phyloP scores from a whole-genome alignment of 2,888 invertebrate genomes.

The Cactoblastis cactorum region DNA sequence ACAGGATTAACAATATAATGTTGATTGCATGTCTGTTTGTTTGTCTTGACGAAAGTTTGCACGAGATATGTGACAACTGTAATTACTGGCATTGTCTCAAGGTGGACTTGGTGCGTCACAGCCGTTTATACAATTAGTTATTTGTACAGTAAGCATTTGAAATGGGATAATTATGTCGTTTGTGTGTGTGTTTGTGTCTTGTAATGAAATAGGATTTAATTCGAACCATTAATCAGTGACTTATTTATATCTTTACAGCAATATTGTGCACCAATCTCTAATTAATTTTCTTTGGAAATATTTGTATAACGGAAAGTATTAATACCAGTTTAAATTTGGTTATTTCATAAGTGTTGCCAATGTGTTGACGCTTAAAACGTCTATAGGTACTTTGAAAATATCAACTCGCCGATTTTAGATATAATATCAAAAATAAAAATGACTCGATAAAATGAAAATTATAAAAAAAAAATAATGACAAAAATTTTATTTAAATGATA shows the following conservation, averaged over 20 bases:
- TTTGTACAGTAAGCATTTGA: neutral
- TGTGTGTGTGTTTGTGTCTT: neutral
- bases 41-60: conserved; percentile 20
- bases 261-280: neutral
- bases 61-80: conserved; percentile 23
- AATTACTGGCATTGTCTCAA: conserved; percentile 32
- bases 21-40: conserved; percentile 25
- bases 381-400: too few relatives aligned
- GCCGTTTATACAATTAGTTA: neutral
- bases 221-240: neutral
- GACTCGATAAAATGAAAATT: too few relatives aligned
- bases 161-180: conserved; percentile 4
- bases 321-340: too few relatives aligned
- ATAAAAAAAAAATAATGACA: too few relatives aligned
- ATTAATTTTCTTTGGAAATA: too few relatives aligned
- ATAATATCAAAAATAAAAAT: too few relatives aligned
- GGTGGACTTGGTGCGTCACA: conserved; percentile 10
- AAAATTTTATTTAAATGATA: too few relatives aligned
- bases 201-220: neutral
- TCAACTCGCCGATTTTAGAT: too few relatives aligned
- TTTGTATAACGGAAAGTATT: too few relatives aligned
- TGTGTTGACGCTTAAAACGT: too few relatives aligned
- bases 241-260: neutral
- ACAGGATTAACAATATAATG: conserved; percentile 24
- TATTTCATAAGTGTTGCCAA: too few relatives aligned